Evolutionary conservation across 2,888 invertebrate genomes (phyloP).

Genomic region (Cheilosia urbana): DNA sequence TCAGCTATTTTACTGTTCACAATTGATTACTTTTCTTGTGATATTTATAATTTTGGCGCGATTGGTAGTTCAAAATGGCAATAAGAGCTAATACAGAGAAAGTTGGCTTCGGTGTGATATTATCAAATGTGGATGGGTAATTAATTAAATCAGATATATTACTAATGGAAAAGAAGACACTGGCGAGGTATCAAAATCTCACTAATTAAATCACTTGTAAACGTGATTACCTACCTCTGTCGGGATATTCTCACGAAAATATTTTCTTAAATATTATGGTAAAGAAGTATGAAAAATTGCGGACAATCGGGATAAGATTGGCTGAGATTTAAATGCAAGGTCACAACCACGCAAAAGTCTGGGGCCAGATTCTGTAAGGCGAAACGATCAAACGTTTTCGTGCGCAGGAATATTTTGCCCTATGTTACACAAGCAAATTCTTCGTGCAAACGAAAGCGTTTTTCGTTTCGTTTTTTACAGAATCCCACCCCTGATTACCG

Average conservation of each 20-base stretch:
- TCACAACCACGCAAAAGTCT: no score
- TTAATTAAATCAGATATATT: conserved; percentile 52
- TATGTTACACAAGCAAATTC: no score
- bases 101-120: conserved; percentile 19
- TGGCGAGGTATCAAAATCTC: neutral
- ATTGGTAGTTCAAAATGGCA: conserved; percentile 29
- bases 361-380: no score
- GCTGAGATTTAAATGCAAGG: no score
- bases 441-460: no score
- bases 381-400: no score
- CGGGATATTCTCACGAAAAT: neutral
- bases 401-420: no score
- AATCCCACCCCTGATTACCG: no score
- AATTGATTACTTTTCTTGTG: conserved; percentile 41
- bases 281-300: neutral
- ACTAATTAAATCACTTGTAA: conserved; percentile 2
- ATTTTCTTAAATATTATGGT: neutral
- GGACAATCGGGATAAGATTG: neutral
- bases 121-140: conserved; percentile 8
- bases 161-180: neutral
- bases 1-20: conserved; percentile 10
- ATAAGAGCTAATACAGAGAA: conserved; percentile 29
- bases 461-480: no score
- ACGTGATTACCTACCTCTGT: neutral
- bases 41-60: conserved; percentile 16